A percentile compares a stretch with the other conserved stretches of the same genome.
phyloP scores from a whole-genome alignment of 2,113 vertebrate genomes.

The Ammodytes marinus region DNA sequence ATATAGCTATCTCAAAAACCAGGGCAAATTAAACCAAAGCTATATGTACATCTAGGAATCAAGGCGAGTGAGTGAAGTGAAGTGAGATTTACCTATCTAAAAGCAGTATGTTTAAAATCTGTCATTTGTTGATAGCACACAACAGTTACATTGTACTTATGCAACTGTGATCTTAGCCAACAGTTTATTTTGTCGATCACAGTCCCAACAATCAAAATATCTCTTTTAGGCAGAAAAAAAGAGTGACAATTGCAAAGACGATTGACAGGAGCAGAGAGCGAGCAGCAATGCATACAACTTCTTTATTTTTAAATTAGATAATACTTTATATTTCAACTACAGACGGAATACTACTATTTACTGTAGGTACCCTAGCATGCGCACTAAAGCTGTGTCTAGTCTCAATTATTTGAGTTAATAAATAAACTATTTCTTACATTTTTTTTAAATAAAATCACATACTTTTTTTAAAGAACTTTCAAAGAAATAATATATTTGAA shows the following conservation, averaged over 20 bases:
- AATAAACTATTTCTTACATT: not conserved
- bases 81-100: not conserved
- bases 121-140: not conserved
- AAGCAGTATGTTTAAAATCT: not conserved
- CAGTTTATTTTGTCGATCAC: not conserved
- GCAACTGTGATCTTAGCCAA: not conserved
- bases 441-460: not conserved
- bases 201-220: not conserved
- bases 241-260: not conserved
- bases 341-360: not conserved
- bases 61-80: not conserved
- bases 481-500: conserved; percentile 19
- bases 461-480: not conserved
- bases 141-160: not conserved
- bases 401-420: not conserved
- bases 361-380: not conserved
- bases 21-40: conserved; percentile 22
- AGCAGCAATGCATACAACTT: not conserved
- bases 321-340: not conserved
- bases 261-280: not conserved
- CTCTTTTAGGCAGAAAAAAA: not conserved
- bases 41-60: conserved; percentile 6
- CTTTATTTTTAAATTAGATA: not conserved
- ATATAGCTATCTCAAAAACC: conserved; percentile 15
- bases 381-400: not conserved